phyloP scores from a whole-genome alignment of 2,113 vertebrate genomes.

The Microtus montanus region DNA sequence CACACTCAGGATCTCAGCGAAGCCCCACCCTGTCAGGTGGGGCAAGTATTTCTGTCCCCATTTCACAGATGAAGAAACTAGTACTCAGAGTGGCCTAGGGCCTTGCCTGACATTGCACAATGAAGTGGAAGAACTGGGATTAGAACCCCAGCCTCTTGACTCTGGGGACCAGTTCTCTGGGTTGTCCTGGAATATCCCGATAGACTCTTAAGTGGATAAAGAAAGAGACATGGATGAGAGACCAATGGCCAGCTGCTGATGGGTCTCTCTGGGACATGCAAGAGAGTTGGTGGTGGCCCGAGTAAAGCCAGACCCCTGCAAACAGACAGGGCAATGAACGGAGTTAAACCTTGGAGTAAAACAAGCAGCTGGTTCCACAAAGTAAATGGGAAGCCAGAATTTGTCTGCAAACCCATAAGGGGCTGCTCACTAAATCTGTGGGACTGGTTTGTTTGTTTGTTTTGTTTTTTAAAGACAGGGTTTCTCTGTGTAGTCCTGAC shows the following conservation, averaged over 20 bases:
- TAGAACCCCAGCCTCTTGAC: neutral
- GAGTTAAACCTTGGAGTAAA: neutral
- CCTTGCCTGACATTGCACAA: slow-evolving; percentile 49
- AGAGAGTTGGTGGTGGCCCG: neutral
- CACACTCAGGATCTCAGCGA: neutral
- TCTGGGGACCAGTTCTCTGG: neutral
- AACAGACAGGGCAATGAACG: neutral
- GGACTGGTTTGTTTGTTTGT: neutral
- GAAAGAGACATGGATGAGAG: neutral
- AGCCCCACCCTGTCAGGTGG: slow-evolving; percentile 29
- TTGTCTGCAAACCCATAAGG: neutral
- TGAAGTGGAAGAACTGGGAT: neutral
- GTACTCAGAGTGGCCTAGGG: slow-evolving; percentile 2
- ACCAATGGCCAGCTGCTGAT: neutral
- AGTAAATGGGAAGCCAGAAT: neutral
- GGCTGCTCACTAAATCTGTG: neutral
- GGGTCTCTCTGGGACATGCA: neutral
- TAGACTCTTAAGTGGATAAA: neutral
- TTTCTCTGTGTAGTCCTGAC: neutral
- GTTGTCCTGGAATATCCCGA: slow-evolving; percentile 41
- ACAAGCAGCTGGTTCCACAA: neutral
- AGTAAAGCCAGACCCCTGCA: neutral
- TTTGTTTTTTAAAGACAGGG: neutral
- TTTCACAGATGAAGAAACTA: slow-evolving; percentile 70
- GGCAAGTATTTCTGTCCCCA: slow-evolving; percentile 60